phyloP scores from a whole-genome alignment of 1,140 invertebrate genomes.

The Drosophila equinoxialis region DNA sequence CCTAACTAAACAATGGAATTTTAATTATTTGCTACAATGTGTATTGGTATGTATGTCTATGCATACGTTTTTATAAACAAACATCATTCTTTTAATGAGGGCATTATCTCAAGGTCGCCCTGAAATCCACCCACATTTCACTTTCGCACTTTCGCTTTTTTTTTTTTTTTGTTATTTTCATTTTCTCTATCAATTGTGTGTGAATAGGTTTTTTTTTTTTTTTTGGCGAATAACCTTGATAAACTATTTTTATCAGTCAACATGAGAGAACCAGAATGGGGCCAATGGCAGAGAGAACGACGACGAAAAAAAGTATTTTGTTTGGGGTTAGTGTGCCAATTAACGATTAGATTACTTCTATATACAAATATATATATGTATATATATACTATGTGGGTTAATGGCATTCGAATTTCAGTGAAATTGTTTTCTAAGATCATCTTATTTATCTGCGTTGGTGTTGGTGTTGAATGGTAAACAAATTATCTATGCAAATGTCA shows the following conservation, averaged over 20 bases:
- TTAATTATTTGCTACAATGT: slow-evolving; percentile 10
- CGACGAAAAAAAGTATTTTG: slow-evolving; percentile 34
- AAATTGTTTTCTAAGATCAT: slow-evolving; percentile 37
- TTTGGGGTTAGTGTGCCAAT: slow-evolving; percentile 81
- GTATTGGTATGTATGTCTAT: neutral
- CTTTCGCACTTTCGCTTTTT: slow-evolving; percentile 43
- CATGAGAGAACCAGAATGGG: slow-evolving; percentile 55
- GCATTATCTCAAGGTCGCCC: slow-evolving; percentile 75
- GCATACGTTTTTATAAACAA: slow-evolving; percentile 35
- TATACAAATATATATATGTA: neutral
- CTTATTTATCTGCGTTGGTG: slow-evolving; percentile 26
- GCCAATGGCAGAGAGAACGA: slow-evolving; percentile 63
- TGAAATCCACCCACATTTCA: slow-evolving; percentile 36
- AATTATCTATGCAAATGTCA: slow-evolving; percentile 67
- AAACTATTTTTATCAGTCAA: slow-evolving; percentile 79
- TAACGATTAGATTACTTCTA: slow-evolving; percentile 68
- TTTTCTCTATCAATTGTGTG: slow-evolving; percentile 43
- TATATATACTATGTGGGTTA: slow-evolving; percentile 46
- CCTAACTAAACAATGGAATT: slow-evolving; percentile 11
- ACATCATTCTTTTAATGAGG: slow-evolving; percentile 64
- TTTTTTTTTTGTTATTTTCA: slow-evolving; percentile 21
- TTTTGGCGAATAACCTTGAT: slow-evolving; percentile 74
- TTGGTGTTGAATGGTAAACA: slow-evolving; percentile 46
- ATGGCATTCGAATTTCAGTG: slow-evolving; percentile 41
- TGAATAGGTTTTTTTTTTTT: slow-evolving; percentile 26